These are phyloP conservation scores for Scytalopus superciliaris DNA, from an alignment of 2,113 vertebrate genomes.

Conservation along the genomic window DNA sequence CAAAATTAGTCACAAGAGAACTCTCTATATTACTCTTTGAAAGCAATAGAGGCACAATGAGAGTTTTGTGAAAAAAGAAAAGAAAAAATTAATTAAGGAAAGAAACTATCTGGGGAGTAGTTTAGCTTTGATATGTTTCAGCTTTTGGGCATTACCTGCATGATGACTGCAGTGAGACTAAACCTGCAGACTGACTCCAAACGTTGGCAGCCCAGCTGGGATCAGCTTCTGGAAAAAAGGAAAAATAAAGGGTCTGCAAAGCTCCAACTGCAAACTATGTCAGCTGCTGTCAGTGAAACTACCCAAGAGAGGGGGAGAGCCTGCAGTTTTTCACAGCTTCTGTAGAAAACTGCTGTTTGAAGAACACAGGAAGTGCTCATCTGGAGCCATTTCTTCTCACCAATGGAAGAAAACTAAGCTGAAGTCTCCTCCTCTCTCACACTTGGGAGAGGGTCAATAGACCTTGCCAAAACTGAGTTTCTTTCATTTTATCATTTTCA, in stretches of 20 bases:
- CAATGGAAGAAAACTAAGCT: not conserved
- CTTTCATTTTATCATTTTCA: not conserved
- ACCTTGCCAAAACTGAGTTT: not conserved
- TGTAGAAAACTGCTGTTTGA: not conserved
- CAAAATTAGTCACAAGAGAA: not conserved
- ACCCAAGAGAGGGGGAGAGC: not conserved
- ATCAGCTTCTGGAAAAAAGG: not conserved
- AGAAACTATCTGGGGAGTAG: not conserved
- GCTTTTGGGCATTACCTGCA: not conserved
- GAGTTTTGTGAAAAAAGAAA: not conserved
- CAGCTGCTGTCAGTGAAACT: not conserved
- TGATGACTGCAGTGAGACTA: not conserved
- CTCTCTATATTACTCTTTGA: not conserved
- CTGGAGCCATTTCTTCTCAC: not conserved
- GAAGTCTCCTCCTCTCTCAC: not conserved
- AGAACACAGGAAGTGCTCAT: accelerated
- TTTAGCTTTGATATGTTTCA: not conserved
- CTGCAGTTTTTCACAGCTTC: not conserved
- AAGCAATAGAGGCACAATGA: not conserved
- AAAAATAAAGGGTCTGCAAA: not conserved
- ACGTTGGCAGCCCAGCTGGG: not conserved
- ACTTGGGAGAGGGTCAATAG: not conserved
- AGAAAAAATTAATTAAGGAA: not conserved
- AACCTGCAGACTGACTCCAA: not conserved
- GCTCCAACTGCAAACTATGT: not conserved